Evolutionary conservation across 2,888 invertebrate species (phyloP).

Genomic region (Ferrisia virgata): DNA sequence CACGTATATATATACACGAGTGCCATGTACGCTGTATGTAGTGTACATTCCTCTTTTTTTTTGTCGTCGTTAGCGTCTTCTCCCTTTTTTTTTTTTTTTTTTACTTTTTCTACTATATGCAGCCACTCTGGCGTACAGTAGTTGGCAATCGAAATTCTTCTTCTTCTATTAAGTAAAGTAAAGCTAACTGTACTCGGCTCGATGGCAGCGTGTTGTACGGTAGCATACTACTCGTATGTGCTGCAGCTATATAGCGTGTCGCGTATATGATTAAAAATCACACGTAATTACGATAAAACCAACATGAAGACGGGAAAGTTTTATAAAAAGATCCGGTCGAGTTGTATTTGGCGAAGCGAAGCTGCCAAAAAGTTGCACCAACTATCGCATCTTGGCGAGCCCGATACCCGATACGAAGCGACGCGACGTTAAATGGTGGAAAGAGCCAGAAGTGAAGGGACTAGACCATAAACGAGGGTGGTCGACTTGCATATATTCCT

Average conservation of each 20-base stretch:
- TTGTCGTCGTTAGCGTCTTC: neutral
- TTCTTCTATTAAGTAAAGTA: too few relatives aligned
- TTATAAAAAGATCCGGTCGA: neutral
- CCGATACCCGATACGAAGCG: too few relatives aligned
- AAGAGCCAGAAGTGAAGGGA: neutral
- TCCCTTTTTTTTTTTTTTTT: neutral
- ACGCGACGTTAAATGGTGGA: neutral
- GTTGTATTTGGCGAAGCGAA: neutral
- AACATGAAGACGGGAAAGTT: constrained; percentile 17
- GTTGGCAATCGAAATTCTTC: too few relatives aligned
- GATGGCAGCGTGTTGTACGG: neutral
- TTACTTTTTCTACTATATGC: too few relatives aligned
- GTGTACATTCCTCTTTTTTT: neutral
- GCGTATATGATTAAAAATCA: constrained; percentile 2
- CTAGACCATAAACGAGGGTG: neutral
- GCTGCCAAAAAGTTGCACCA: constrained; percentile 4
- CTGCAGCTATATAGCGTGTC: neutral
- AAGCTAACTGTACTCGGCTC: too few relatives aligned
- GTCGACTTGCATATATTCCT: neutral
- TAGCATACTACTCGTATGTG: neutral
- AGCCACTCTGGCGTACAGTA: too few relatives aligned
- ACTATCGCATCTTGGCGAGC: neutral
- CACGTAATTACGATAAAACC: neutral
- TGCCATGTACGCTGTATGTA: too few relatives aligned
- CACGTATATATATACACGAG: neutral